Evolutionary conservation across 2,797 vertebrate species (phyloP).

Genomic region (Xenops minutus): DNA sequence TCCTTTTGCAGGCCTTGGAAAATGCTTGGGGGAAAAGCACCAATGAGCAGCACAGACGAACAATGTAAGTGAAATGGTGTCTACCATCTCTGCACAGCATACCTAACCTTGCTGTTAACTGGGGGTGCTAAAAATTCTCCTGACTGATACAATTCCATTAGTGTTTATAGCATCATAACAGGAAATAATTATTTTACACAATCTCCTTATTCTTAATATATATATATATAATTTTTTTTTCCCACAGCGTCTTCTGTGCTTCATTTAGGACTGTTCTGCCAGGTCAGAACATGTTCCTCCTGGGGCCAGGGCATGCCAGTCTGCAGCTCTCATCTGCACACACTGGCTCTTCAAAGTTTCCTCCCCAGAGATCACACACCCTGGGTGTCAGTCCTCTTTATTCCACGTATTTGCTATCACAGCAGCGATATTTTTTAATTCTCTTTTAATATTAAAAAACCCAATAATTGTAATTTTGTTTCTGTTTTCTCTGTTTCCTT

Average conservation of each 20-base stretch:
- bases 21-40: background rate
- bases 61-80: background rate
- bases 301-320: background rate
- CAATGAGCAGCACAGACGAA: background rate
- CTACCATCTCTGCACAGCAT: background rate
- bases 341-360: background rate
- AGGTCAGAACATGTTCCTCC: fast-evolving
- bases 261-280: background rate
- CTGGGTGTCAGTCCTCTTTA: background rate
- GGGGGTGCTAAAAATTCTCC: background rate
- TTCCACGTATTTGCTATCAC: background rate
- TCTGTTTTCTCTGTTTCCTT: background rate
- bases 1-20: background rate
- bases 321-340: background rate
- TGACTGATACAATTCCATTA: background rate
- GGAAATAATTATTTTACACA: background rate
- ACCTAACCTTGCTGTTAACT: background rate
- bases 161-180: background rate
- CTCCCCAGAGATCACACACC: background rate
- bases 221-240: fast-evolving
- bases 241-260: background rate
- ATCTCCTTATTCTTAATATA: background rate
- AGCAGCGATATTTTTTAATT: background rate
- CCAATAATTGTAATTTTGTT: background rate
- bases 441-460: background rate